phyloP scores from a whole-genome alignment of 2,888 invertebrate genomes.

The Cordilura impudica region DNA sequence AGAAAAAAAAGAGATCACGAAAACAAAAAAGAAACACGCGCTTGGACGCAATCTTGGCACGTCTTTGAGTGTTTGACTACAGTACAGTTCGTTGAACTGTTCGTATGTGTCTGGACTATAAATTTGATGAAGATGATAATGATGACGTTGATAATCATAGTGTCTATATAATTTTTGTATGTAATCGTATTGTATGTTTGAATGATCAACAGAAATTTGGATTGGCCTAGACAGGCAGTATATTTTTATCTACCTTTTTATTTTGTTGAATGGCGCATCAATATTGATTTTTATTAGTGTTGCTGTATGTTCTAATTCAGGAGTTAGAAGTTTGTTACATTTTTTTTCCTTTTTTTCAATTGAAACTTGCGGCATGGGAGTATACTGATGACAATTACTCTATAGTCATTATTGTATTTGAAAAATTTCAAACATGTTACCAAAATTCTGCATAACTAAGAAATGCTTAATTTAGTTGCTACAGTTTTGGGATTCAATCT shows the following conservation, averaged over 20 bases:
- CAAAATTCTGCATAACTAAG: too few species aligned
- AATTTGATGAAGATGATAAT: conserved; percentile 30
- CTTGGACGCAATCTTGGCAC: conserved; percentile 71
- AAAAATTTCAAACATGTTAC: too few species aligned
- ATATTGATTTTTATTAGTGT: background rate
- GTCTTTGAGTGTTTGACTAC: conserved; percentile 49
- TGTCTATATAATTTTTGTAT: background rate
- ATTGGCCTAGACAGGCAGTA: background rate
- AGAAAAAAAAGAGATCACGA: conserved; percentile 20
- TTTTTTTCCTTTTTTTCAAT: too few species aligned
- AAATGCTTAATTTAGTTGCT: too few species aligned
- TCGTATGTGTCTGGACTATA: conserved; percentile 49
- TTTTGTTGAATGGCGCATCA: background rate
- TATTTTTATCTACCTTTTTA: background rate
- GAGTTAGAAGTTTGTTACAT: too few species aligned
- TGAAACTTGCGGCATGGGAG: too few species aligned
- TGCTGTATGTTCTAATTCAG: too few species aligned
- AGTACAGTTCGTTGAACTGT: conserved; percentile 60
- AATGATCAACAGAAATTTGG: background rate
- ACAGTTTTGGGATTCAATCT: too few species aligned
- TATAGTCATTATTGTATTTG: too few species aligned
- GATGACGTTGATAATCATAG: conserved; percentile 6
- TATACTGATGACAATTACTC: too few species aligned
- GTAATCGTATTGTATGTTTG: background rate
- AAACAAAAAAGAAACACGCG: conserved; percentile 55